Conservation (phyloP, 2,888 invertebrate genomes). For the Cephus rjabovi region DNA sequence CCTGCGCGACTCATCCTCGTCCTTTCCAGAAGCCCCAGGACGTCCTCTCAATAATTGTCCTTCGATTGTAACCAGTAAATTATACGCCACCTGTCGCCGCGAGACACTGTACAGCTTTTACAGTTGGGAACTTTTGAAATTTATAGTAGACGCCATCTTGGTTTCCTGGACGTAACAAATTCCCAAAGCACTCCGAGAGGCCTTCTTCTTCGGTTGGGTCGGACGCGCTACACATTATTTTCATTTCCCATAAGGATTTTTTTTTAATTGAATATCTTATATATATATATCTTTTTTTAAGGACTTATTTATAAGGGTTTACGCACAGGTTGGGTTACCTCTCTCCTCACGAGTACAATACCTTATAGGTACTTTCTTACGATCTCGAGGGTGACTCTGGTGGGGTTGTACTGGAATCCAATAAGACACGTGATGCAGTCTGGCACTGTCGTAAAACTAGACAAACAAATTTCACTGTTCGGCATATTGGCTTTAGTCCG, state of each 20-base stretch:
- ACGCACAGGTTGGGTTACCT: not conserved
- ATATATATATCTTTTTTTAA: not conserved
- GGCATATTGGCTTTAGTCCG: slow-evolving; percentile 15
- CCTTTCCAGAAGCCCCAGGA: not conserved
- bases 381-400: not conserved
- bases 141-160: slow-evolving; percentile 9
- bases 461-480: slow-evolving; percentile 62
- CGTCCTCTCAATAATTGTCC: slow-evolving; percentile 22
- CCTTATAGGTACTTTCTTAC: not conserved
- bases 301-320: not conserved
- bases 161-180: not conserved
- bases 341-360: slow-evolving; percentile 4
- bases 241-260: not conserved
- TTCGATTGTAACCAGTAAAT: slow-evolving; percentile 21
- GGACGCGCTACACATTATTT: not conserved
- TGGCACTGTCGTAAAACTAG: slow-evolving; percentile 62
- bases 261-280: not conserved
- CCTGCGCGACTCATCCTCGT: slow-evolving; percentile 41
- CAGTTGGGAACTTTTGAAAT: slow-evolving; percentile 12
- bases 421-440: slow-evolving; percentile 60
- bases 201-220: not conserved
- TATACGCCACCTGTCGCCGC: slow-evolving; percentile 9
- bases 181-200: not conserved
- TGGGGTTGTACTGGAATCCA: slow-evolving; percentile 57
- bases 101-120: not conserved